phyloP scores from a whole-genome alignment of 2,797 vertebrate genomes.

The Tragopan temminckii region DNA sequence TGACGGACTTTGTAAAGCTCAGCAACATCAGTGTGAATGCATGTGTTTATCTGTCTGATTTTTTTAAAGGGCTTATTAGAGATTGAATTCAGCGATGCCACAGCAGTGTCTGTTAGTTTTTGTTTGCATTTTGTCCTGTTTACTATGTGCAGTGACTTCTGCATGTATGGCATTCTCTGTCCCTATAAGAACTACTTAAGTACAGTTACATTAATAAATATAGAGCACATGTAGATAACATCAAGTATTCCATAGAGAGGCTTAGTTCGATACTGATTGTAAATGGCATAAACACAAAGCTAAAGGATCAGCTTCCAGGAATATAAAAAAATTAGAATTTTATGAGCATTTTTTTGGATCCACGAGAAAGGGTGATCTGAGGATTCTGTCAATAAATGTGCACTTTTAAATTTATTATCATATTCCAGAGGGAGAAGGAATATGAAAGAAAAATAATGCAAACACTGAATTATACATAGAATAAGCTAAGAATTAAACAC shows the following conservation, averaged over 20 bases:
- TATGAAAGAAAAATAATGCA: not conserved
- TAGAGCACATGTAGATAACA: not conserved
- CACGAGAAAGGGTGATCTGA: not conserved
- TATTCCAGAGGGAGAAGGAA: not conserved
- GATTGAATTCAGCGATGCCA: slow-evolving; percentile 12
- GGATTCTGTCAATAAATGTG: not conserved
- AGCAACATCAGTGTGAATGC: not conserved
- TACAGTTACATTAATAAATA: not conserved
- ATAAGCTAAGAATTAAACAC: not conserved
- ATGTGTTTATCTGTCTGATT: not conserved
- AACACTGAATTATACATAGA: not conserved
- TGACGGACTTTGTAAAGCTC: slow-evolving; percentile 52
- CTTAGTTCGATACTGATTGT: not conserved
- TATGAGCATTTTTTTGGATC: not conserved
- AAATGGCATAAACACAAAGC: not conserved
- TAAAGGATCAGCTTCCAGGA: not conserved
- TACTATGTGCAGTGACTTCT: not conserved
- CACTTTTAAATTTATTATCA: not conserved
- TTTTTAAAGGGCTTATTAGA: not conserved
- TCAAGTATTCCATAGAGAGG: not conserved
- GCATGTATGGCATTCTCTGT: not conserved
- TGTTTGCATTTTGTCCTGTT: not conserved
- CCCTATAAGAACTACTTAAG: not conserved
- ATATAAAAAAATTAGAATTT: not conserved
- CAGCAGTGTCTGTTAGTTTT: not conserved